A percentile compares a stretch with the other conserved stretches of the same genome.
Conservation (phyloP, 1,140 invertebrate genomes). For the Neomicropteryx cornuta region DNA sequence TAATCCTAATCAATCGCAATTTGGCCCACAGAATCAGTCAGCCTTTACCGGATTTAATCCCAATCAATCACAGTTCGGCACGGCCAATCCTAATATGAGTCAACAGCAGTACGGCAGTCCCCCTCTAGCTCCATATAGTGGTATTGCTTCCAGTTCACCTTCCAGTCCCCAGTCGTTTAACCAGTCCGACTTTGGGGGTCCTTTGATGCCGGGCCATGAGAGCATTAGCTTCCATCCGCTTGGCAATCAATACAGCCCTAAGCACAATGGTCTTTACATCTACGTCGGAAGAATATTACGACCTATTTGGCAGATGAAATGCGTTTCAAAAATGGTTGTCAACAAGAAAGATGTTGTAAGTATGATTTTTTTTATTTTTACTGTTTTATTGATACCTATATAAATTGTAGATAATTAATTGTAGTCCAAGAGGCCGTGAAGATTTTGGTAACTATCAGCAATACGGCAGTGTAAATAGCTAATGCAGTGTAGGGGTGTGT, state of each 20-base stretch:
- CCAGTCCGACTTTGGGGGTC: constrained; percentile 26
- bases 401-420: not conserved
- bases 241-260: constrained; percentile 63
- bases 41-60: constrained; percentile 9
- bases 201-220: constrained; percentile 26
- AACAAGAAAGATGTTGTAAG: constrained; percentile 49
- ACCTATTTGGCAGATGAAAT: constrained; percentile 67
- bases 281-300: constrained; percentile 78
- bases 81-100: constrained; percentile 21
- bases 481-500: too few species aligned
- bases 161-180: constrained; percentile 25
- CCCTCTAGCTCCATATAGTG: too few species aligned
- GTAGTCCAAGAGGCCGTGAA: too few species aligned
- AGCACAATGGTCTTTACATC: constrained; percentile 89
- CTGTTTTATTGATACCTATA: not conserved
- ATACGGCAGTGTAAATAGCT: too few species aligned
- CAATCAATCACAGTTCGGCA: constrained; percentile 24
- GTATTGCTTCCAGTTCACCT: too few species aligned
- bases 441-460: too few species aligned
- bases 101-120: too few species aligned
- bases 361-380: constrained; percentile 14
- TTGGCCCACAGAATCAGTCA: constrained; percentile 19
- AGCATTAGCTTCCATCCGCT: constrained; percentile 24
- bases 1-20: constrained; percentile 25
- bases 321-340: constrained; percentile 51